These are phyloP conservation scores for Antidorcas marsupialis DNA, from an alignment of 2,113 vertebrate genomes.

Conservation along the genomic window DNA sequence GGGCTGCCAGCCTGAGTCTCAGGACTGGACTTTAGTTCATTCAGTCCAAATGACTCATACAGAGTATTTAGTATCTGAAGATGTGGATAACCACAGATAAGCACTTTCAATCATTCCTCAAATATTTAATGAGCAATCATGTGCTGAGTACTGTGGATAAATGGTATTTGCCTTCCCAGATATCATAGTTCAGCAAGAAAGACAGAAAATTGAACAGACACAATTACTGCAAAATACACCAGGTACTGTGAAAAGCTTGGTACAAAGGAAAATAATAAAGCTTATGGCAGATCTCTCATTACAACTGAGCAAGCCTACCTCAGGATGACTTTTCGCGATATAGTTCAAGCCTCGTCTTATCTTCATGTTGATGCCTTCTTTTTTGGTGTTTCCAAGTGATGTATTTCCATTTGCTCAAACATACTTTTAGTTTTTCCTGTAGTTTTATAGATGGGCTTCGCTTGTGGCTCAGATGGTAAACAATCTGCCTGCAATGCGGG, in stretches of 20 bases:
- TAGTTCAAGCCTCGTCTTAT: neutral
- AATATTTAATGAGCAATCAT: conserved; percentile 35
- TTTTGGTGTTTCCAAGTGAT: neutral
- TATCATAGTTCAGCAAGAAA: conserved; percentile 6
- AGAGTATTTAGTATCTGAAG: conserved; percentile 32
- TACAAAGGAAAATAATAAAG: neutral
- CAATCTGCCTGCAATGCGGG: neutral
- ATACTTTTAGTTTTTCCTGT: neutral
- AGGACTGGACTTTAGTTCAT: neutral
- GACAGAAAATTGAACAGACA: conserved; percentile 11
- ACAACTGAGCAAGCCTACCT: neutral
- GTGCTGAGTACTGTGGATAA: neutral
- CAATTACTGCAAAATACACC: neutral
- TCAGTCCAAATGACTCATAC: neutral
- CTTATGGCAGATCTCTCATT: neutral
- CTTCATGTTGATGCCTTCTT: neutral
- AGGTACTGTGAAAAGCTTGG: neutral
- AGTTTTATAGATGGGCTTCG: neutral
- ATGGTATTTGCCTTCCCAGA: conserved; percentile 36
- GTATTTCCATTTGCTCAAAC: neutral
- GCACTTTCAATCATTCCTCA: conserved; percentile 21
- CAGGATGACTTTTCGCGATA: neutral
- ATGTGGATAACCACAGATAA: neutral
- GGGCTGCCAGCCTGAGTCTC: neutral
- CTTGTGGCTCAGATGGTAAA: neutral